These are phyloP conservation scores for Drosophila vallismaia DNA, from an alignment of 2,888 invertebrate genomes.

Conservation along the genomic window DNA sequence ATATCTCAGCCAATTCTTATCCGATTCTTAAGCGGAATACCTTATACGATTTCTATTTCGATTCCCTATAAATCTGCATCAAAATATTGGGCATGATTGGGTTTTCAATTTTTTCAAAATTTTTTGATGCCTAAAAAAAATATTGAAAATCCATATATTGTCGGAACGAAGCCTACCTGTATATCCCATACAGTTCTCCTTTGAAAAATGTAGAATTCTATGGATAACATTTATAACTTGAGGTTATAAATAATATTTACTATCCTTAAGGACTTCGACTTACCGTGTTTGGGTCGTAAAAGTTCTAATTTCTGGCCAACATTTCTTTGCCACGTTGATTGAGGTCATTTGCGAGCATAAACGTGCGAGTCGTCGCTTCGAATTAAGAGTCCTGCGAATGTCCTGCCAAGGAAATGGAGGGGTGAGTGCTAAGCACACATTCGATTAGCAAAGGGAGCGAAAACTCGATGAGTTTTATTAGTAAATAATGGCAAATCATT, in stretches of 20 bases:
- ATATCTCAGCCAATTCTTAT: no score
- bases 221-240: no score
- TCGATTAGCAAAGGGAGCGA: constrained; percentile 63
- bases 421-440: constrained; percentile 34
- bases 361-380: constrained; percentile 73
- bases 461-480: constrained; percentile 82
- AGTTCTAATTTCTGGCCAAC: neutral
- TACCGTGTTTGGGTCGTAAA: neutral
- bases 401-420: constrained; percentile 24
- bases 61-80: no score
- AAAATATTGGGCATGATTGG: no score
- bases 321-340: constrained; percentile 72
- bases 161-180: no score
- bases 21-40: no score
- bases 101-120: no score
- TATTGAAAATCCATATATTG: no score
- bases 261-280: neutral
- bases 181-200: no score
- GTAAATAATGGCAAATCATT: constrained; percentile 83
- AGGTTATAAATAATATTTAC: neutral
- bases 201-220: no score
- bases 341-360: constrained; percentile 79
- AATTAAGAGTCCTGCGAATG: constrained; percentile 64
- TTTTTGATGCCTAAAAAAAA: no score
- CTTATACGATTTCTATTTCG: no score